Base-by-base conservation (phyloP, 1,140 invertebrate species). In the Nasonia longicornis region DNA sequence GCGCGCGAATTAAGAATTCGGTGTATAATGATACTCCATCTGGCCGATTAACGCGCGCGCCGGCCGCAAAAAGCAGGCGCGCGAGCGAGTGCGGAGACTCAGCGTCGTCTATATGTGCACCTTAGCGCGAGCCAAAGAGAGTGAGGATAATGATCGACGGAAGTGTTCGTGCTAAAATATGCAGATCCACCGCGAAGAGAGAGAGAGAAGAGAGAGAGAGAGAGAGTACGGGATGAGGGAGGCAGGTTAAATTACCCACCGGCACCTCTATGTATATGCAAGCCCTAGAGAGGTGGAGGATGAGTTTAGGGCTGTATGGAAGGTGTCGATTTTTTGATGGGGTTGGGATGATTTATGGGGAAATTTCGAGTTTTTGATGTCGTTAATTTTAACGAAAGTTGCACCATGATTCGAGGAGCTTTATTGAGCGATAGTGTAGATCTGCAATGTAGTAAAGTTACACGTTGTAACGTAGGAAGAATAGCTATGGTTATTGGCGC, bases 131-230 rank as follows among this genome's bases (percentile, higher is more conserved):
- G 20, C 58, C 20, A 11, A 16, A 84, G 85, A 83, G 83, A 85
- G 29, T 20, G 69, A 12, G 87, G 89, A 90, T 90, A 90, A 90
- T 89, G 88, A 90, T 90, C 89, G 88, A 84, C 89, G 89, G 89
- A 90, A 90, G 89, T 89, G 88, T 89, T 89, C 89, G 89, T 90
- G 89, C 86, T 89, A 90, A 90, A 90, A 90, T 90, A 90, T 90
- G 89, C 89, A 90, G 89, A 90, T 90, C 87, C 87, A 45, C 29
- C 31, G 76, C n/a, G 66, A n/a, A 35, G 16, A 69, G 26, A 26
- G 26, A 26, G 26, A 26, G 26, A 26, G 26, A 26, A 26, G 26
- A 26, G 26, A 26, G 26, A 26, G 26, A 26, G 26, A 26, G 26
- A 26, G 26, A 26, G 52, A 58, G 52, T 58, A 58, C 52, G 52